A percentile compares a stretch with the other conserved stretches of the same genome.
Conservation (phyloP, 2,113 vertebrate genomes). For the Mobula hypostoma region DNA sequence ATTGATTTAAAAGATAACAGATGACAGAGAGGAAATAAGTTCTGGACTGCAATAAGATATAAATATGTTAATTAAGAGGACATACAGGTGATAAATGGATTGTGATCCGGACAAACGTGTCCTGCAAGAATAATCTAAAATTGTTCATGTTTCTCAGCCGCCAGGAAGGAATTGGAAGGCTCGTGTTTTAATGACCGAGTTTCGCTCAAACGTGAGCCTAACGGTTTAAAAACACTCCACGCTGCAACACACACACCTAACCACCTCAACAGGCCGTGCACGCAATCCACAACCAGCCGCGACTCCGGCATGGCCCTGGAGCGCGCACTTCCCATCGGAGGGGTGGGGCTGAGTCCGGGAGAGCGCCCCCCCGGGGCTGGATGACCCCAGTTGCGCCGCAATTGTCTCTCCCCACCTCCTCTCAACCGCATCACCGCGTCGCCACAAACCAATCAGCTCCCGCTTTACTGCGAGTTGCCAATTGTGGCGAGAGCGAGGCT, state of each 20-base stretch:
- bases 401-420: background rate
- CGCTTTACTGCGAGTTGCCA: background rate
- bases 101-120: too few species aligned
- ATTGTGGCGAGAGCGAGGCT: conserved; percentile 3
- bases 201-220: too few species aligned
- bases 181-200: too few species aligned
- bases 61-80: too few species aligned
- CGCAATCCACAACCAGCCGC: background rate
- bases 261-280: background rate
- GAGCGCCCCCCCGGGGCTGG: conserved; percentile 44
- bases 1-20: too few species aligned
- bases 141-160: conserved; percentile 38
- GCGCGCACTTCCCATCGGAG: conserved; percentile 8
- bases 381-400: background rate
- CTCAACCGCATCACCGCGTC: background rate
- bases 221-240: too few species aligned
- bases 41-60: too few species aligned
- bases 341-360: background rate
- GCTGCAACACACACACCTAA: background rate
- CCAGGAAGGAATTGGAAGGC: background rate
- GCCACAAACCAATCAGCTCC: background rate
- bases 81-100: too few species aligned
- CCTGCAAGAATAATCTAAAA: conserved; percentile 30
- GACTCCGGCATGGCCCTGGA: background rate
- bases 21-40: too few species aligned